Conservation (phyloP, 2,888 invertebrate species). For the Lomographa bimaculata region DNA sequence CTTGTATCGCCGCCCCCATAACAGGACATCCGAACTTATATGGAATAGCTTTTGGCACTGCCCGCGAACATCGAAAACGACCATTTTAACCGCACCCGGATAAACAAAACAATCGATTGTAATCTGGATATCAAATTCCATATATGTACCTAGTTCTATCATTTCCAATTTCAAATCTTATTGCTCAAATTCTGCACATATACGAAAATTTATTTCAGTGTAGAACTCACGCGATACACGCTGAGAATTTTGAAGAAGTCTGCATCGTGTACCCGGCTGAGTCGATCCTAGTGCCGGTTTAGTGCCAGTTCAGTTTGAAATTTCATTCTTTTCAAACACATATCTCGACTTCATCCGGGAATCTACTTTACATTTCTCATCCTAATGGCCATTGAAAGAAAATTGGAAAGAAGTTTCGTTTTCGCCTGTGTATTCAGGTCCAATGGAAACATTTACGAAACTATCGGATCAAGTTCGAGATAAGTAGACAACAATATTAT, state of each 20-base stretch:
- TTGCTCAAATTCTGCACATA: slow-evolving; percentile 19
- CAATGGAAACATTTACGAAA: slow-evolving; percentile 54
- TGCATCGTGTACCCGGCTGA: slow-evolving; percentile 52
- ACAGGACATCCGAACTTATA: slow-evolving; percentile 42
- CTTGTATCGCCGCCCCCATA: slow-evolving; percentile 44
- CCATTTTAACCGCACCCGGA: slow-evolving; percentile 5
- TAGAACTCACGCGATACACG: slow-evolving; percentile 43
- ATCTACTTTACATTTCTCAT: slow-evolving; percentile 83
- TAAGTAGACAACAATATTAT: slow-evolving; percentile 43
- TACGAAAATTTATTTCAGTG: slow-evolving; percentile 25
- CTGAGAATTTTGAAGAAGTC: slow-evolving; percentile 50
- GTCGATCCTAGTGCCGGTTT: slow-evolving; percentile 46
- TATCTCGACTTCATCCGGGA: slow-evolving; percentile 77
- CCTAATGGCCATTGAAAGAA: slow-evolving; percentile 82
- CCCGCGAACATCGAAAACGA: slow-evolving; percentile 21
- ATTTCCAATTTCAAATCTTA: slow-evolving; percentile 18
- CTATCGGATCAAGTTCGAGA: slow-evolving; percentile 51
- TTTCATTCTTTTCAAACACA: slow-evolving; percentile 79
- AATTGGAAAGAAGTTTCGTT: slow-evolving; percentile 81
- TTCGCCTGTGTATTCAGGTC: slow-evolving; percentile 62
- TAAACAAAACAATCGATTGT: slow-evolving; percentile 7
- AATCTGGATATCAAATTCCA: background rate
- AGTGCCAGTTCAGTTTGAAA: slow-evolving; percentile 70
- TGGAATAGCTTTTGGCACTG: slow-evolving; percentile 39
- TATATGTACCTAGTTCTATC: slow-evolving; percentile 4